Base-by-base conservation (phyloP, 2,888 invertebrate species). In the Agrochola circellaris region DNA sequence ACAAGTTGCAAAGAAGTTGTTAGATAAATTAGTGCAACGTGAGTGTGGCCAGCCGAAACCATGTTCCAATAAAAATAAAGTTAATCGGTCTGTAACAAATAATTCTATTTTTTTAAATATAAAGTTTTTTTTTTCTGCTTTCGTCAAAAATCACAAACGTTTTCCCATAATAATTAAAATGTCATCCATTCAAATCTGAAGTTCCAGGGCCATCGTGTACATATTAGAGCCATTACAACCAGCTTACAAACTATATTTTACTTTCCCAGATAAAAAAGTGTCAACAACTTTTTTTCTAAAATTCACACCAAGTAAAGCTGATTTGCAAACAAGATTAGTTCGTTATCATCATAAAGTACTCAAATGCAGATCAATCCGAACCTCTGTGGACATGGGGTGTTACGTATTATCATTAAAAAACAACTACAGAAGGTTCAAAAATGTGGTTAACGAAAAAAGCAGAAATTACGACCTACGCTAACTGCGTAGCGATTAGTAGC, bases 361-460 rank as follows among this genome's bases (percentile, higher is more conserved):
- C 89, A 92, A 89, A 90, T 87, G 81, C 82, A 88, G 91, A 94
- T 94, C 92, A 92, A 93, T 94, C 92, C 90, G 81, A 68, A 60
- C 54, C 64, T 80, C 67, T 67, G 26, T 68, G 75, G 78, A 75
- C 74, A 61, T n/a, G 64, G 83, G 84, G 74, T 74, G 54, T 48
- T 42, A 38, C 9, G 17, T 48, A 6, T 38, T 23, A 8, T 15
- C 61, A 34, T 7, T 8, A 23, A 13, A 5, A 42, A 66, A 26
- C 30, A 51, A 34, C 0, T 20, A 8, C 72, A 77, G 83, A 77
- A 83, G 83, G 62, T 76, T 23, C 0, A 79, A 30, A 34, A 34
- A 8, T 26, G 6, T 20, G 1, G 15, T 5, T 2, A 26, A 17
- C 0, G 17, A 62, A 67, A 38, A 0, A 23, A 15, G 4, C 15